Evolutionary conservation across 2,888 invertebrate species (phyloP), one percentile per base, ranked within the genome.

Genomic region (Erannis defoliaria): DNA sequence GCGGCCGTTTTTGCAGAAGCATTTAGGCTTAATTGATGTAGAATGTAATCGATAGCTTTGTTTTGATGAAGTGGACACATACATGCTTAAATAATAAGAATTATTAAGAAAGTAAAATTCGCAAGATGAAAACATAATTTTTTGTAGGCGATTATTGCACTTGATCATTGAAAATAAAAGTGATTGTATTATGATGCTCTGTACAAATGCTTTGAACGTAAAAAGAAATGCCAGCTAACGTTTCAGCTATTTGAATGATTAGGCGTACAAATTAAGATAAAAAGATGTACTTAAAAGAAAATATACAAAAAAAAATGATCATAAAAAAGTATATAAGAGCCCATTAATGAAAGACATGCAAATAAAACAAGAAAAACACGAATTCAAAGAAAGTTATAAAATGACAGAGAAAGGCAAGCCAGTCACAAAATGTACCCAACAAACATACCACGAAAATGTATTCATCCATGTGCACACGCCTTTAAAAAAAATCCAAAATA

Each of bases 401-500:
- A n/a, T n/a, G n/a, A 55, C 63, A 56, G 16, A 62, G 58, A 69
- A 56, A 63, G 23, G 69, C 60, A 72, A 61, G 66, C 67, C 66
- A 74, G 59, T 70, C 75, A 81, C 85, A 89, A 90, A 90, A 91
- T 91, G 90, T 90, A 92, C 92, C 92, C 92, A 92, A 92, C 90
- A 78, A 91, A 92, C 90, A 80, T 90, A 90, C 89, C 90, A 80
- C 76, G 73, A 68, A 70, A 73, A 64, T 68, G 65, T 72, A 75
- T 70, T 74, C 73, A 77, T 81, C 81, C 80, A 75, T 66, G 71
- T 70, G 71, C 71, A 57, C 48, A 60, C 63, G 38, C 46, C 23
- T 35, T 54, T 54, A 51, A 55, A 37, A 18, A 46, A 50, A 66
- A 63, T 51, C 57, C 53, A 55, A 43, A 66, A 57, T 63, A 65